Conservation (phyloP, 2,113 vertebrate genomes). For the Heliornis fulica region DNA sequence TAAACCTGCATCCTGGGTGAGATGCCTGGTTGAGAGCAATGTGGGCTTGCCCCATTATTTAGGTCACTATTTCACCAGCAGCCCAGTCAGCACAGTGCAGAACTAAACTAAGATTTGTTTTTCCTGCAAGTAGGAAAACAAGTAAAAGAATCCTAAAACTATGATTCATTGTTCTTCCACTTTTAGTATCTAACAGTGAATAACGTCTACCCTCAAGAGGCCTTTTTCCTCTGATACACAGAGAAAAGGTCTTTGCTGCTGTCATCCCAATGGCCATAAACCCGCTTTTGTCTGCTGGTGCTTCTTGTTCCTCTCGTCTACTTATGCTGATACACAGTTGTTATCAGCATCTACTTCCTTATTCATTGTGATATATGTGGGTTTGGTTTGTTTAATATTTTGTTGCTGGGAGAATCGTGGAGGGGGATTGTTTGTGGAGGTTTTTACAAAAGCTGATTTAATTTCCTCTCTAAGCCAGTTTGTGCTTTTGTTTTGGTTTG, state of each 20-base stretch:
- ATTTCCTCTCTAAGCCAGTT: slow-evolving; percentile 30
- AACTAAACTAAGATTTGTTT: neutral
- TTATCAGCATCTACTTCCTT: slow-evolving; percentile 47
- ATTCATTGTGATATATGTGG: neutral
- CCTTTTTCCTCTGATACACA: neutral
- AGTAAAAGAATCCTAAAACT: neutral
- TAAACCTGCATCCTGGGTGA: neutral
- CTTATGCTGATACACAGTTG: neutral
- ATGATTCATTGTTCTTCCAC: neutral
- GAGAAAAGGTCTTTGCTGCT: neutral
- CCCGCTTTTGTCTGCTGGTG: neutral
- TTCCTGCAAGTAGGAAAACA: neutral
- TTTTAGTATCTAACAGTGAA: neutral
- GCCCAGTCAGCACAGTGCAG: neutral
- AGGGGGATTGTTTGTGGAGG: neutral
- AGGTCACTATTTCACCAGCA: neutral
- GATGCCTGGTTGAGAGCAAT: neutral
- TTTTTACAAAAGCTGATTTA: slow-evolving; percentile 44
- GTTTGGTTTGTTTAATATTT: slow-evolving; percentile 14
- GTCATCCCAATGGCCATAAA: neutral
- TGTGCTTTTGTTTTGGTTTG: slow-evolving; percentile 25
- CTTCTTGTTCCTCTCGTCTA: neutral
- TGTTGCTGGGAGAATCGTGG: slow-evolving; percentile 25
- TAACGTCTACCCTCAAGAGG: neutral
- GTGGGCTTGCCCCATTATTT: neutral